Evolutionary conservation across 1,140 invertebrate genomes (phyloP), one percentile per base, ranked within the genome.

Genomic region (Bombus waltoni): DNA sequence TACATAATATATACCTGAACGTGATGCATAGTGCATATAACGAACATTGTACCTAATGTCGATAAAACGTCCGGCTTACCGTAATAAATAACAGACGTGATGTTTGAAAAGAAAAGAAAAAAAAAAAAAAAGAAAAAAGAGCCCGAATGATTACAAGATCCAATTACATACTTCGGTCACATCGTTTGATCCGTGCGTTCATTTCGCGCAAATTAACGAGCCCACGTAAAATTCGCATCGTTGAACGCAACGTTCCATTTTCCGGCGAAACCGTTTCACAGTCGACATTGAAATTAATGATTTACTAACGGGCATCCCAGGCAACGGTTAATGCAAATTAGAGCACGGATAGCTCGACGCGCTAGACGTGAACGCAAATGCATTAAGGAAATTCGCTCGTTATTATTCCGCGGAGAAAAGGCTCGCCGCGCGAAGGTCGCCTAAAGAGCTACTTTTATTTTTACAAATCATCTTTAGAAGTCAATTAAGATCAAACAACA

Each of bases 281-380:
- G 42, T 13, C 65, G 76, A 70, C 76, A 81, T 65, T 81, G 76
- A 73, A 90, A 81, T 81, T 85, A 80, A 91, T 80, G 65, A 88
- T 82, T 90, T 76, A 72, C 66, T 72, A 75, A 78, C 84, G 83
- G 71, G 65, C 70, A 77, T 38, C n/a, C 38, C 18, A 82, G 71
- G 66, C 87, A 89, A 87, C 85, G 73, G 65, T 86, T 47, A 66
- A 84, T 90, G 87, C 66, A 91, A 90, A 91, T 90, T 59, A 79
- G 53, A 72, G 57, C 75, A 35, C 57, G 40, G n/a, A 71, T 53
- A 47, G 35, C 11, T 11, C 42, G n/a, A 42, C n/a, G 42, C n/a
- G 18, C 57, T 62, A 84, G 71, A 76, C 47, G 72, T 9, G 38
- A 57, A 85, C 79, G n/a, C 40, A 80, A 79, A 76, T n/a, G n/a